Evolutionary conservation across 2,888 invertebrate species (phyloP).

Genomic region (Idaea aversata): DNA sequence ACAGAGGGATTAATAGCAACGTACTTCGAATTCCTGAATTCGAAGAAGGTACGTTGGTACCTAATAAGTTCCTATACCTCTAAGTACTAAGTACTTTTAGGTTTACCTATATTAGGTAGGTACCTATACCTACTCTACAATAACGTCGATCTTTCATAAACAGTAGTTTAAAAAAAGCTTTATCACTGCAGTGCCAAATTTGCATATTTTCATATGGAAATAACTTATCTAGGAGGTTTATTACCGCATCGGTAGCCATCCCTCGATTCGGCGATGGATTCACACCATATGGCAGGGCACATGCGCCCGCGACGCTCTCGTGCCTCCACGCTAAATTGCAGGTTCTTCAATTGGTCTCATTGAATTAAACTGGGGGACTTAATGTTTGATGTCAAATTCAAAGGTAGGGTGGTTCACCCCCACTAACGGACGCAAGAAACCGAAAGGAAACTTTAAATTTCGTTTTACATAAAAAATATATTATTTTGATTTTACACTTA

Average conservation of each 20-base stretch:
- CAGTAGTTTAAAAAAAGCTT: no score
- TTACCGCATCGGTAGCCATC: constrained; percentile 43
- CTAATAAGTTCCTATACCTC: no score
- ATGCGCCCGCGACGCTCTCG: constrained; percentile 59
- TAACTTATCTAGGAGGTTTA: constrained; percentile 12
- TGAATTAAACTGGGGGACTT: constrained; percentile 58
- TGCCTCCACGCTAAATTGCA: constrained; percentile 63
- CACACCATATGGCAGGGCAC: constrained; percentile 67
- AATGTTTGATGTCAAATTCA: constrained; percentile 40
- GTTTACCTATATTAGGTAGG: background rate
- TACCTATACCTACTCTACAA: background rate
- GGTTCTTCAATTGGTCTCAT: constrained; percentile 70
- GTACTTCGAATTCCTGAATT: no score
- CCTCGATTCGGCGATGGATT: constrained; percentile 49
- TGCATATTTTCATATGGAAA: background rate
- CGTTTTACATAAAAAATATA: constrained; percentile 6
- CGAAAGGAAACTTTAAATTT: constrained; percentile 12
- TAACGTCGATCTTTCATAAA: no score
- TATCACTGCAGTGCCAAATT: background rate
- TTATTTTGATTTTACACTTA: background rate
- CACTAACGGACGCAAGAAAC: constrained; percentile 14
- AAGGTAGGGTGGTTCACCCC: constrained; percentile 34
- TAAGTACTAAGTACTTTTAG: background rate
- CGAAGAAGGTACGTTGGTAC: no score
- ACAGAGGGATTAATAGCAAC: no score